These are phyloP conservation scores for Petromus typicus DNA, from an alignment of 2,113 vertebrate genomes.

Conservation along the genomic window DNA sequence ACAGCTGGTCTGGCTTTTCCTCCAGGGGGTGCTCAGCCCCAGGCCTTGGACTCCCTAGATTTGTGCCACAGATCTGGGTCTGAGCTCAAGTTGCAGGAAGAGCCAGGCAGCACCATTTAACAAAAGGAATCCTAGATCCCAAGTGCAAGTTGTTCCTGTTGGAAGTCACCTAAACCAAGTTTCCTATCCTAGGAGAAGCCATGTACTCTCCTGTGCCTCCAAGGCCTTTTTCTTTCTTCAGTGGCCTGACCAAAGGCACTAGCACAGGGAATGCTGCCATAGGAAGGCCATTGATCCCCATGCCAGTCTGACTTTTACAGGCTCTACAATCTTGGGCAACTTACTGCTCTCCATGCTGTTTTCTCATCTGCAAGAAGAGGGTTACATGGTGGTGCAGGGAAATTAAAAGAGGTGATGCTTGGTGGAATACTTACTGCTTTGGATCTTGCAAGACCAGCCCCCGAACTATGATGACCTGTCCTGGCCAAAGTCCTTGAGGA, in stretches of 20 bases:
- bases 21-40: no score
- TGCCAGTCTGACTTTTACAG: background rate
- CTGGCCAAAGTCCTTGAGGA: constrained; percentile 75
- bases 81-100: background rate
- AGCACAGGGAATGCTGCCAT: background rate
- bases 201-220: background rate
- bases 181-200: background rate
- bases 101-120: background rate
- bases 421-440: constrained; percentile 72
- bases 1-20: background rate
- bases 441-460: constrained; percentile 76
- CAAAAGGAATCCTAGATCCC: fast-evolving
- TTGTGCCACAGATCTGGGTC: background rate
- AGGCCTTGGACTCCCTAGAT: background rate
- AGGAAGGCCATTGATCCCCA: background rate
- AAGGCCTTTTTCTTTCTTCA: background rate
- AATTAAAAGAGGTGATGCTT: fast-evolving
- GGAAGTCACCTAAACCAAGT: background rate
- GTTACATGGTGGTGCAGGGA: background rate
- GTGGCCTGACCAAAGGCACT: background rate
- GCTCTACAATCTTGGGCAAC: background rate
- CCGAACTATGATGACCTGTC: constrained; percentile 77
- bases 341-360: background rate
- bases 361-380: background rate
- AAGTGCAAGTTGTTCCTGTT: background rate